Percentiles rank a stretch among this genome's conserved stretches.
phyloP scores from a whole-genome alignment of 2,888 invertebrate species.

The Rhagonycha fulva region DNA sequence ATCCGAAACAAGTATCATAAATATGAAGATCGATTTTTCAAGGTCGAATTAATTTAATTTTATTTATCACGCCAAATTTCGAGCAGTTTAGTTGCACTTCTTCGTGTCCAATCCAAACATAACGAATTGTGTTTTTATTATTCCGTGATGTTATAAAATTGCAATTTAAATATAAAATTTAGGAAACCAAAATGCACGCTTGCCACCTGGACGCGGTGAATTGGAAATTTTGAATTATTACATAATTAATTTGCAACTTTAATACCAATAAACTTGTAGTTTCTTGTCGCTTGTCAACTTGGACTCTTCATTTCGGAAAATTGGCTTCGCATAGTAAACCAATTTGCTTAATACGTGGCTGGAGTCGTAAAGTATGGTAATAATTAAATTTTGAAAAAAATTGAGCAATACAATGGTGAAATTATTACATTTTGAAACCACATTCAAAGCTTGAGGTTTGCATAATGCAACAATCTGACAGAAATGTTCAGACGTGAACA shows the following conservation, averaged over 20 bases:
- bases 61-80: slow-evolving; percentile 2
- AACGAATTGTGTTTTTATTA: neutral
- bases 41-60: slow-evolving; percentile 18
- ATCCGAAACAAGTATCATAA: slow-evolving; percentile 9
- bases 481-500: neutral
- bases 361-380: neutral
- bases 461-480: neutral
- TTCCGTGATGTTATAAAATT: neutral
- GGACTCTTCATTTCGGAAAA: neutral
- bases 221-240: neutral
- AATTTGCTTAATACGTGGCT: neutral
- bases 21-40: slow-evolving; percentile 10
- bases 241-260: neutral
- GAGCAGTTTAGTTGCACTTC: neutral
- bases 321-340: neutral
- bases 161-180: neutral
- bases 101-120: neutral
- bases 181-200: neutral
- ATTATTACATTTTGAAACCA: neutral
- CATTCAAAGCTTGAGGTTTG: neutral
- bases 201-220: neutral
- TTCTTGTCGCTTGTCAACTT: neutral
- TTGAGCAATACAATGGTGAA: neutral
- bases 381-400: neutral
- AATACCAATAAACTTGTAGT: neutral